These are phyloP conservation scores for Phyllostomus discolor DNA, from an alignment of 2,113 vertebrate genomes.

Conservation along the genomic window DNA sequence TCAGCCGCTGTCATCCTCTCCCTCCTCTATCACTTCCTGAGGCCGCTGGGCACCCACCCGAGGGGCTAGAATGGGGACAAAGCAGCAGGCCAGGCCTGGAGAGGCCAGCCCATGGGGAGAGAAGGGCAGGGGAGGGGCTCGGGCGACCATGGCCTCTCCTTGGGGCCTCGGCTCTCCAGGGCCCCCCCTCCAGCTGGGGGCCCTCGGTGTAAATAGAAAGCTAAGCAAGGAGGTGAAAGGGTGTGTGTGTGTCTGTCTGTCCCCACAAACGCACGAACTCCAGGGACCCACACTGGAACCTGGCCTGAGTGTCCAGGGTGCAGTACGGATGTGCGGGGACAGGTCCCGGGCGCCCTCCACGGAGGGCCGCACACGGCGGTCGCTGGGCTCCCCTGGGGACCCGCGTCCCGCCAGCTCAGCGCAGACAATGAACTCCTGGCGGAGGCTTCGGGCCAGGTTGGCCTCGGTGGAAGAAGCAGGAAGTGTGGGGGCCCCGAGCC, in stretches of 20 bases:
- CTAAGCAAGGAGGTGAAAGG: not conserved
- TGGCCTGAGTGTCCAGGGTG: not conserved
- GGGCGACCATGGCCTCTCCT: not conserved
- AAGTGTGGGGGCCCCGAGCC: conserved; percentile 57
- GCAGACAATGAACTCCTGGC: conserved; percentile 72
- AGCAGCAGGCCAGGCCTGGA: conserved; percentile 37
- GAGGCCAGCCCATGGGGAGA: not conserved
- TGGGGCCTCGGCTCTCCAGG: not conserved
- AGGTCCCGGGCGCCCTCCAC: conserved; percentile 22
- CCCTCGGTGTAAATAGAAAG: not conserved
- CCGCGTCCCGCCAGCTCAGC: conserved; percentile 52
- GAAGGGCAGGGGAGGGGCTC: not conserved
- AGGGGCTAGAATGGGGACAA: conserved; percentile 27
- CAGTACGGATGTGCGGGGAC: not conserved
- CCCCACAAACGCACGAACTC: not conserved
- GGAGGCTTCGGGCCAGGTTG: conserved; percentile 60
- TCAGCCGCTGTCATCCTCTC: not conserved
- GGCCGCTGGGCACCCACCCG: not conserved
- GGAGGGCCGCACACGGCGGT: conserved; percentile 37
- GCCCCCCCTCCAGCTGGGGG: not conserved
- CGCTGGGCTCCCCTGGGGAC: conserved; percentile 34
- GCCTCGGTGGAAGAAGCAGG: conserved; percentile 64
- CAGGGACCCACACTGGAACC: not conserved
- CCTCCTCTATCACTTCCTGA: not conserved
- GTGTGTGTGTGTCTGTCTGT: not conserved